Evolutionary conservation across 2,888 invertebrate genomes (phyloP).

Genomic region (Lacanobia wlatinum): DNA sequence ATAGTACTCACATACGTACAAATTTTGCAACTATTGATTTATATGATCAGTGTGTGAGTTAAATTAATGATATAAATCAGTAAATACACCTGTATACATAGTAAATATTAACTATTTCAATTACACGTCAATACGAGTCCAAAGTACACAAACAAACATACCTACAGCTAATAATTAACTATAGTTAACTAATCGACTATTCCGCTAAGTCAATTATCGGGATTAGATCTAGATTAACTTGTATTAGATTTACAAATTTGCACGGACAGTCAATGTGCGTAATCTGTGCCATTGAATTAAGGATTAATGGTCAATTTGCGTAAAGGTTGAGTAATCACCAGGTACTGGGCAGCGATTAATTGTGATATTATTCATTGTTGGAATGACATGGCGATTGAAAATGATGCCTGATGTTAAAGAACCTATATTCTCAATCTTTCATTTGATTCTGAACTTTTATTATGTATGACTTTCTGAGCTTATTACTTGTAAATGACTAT

Average conservation of each 20-base stretch:
- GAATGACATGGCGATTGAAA: slow-evolving; percentile 10
- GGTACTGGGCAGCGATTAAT: slow-evolving; percentile 30
- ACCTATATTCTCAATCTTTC: too few species aligned
- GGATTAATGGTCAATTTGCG: slow-evolving; percentile 59
- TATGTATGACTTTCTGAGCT: too few species aligned
- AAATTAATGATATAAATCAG: too few species aligned
- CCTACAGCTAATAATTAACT: slow-evolving; percentile 23
- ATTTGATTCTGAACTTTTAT: too few species aligned
- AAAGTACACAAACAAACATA: slow-evolving; percentile 3
- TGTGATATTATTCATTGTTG: slow-evolving; percentile 20
- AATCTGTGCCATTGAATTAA: slow-evolving; percentile 64
- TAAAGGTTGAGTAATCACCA: slow-evolving; percentile 52
- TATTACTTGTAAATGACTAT: too few species aligned
- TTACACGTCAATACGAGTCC: neutral
- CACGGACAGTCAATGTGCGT: slow-evolving; percentile 39
- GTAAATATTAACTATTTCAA: too few species aligned
- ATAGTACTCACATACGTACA: too few species aligned
- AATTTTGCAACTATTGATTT: too few species aligned
- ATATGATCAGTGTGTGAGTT: too few species aligned
- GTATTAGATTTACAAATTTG: slow-evolving; percentile 61
- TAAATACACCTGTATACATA: too few species aligned
- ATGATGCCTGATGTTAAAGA: neutral
- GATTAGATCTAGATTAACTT: slow-evolving; percentile 63
- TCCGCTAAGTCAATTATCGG: slow-evolving; percentile 62
- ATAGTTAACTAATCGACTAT: slow-evolving; percentile 55